These are phyloP conservation scores for Drosophila sechellia DNA, from an alignment of 1,140 invertebrate genomes.

Conservation along the genomic window DNA sequence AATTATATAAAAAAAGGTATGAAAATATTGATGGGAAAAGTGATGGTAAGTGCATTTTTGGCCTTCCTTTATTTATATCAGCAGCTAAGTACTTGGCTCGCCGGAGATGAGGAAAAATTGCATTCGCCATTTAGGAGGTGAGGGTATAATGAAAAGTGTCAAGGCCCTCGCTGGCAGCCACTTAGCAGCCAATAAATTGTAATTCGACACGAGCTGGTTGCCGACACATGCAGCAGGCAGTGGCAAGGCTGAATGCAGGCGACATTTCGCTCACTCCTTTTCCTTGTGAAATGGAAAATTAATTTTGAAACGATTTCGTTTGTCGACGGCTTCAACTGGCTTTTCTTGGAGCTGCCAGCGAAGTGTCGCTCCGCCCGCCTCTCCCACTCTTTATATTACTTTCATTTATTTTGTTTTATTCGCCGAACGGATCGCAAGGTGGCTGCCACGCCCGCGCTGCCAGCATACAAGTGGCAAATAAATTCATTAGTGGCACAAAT, in stretches of 20 bases:
- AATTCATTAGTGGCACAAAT: constrained; percentile 83
- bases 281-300: constrained; percentile 79
- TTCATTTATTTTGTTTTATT: constrained; percentile 78
- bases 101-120: background rate
- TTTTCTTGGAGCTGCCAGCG: constrained; percentile 49
- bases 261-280: constrained; percentile 50
- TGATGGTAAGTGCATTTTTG: too few relatives aligned
- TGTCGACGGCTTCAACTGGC: constrained; percentile 62
- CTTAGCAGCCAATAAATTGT: constrained; percentile 83
- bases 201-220: constrained; percentile 68
- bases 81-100: background rate
- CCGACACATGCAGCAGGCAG: constrained; percentile 45
- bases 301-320: constrained; percentile 81
- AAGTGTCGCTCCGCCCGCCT: constrained; percentile 34
- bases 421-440: constrained; percentile 21
- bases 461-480: constrained; percentile 83
- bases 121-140: constrained; percentile 10
- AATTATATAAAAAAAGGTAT: too few relatives aligned
- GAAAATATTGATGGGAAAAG: too few relatives aligned
- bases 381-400: constrained; percentile 52
- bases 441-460: constrained; percentile 63
- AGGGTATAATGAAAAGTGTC: constrained; percentile 60
- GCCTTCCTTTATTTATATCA: background rate
- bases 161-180: constrained; percentile 55
- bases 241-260: background rate